These are phyloP conservation scores for Cydia amplana DNA, from an alignment of 1,140 invertebrate genomes.

Conservation along the genomic window DNA sequence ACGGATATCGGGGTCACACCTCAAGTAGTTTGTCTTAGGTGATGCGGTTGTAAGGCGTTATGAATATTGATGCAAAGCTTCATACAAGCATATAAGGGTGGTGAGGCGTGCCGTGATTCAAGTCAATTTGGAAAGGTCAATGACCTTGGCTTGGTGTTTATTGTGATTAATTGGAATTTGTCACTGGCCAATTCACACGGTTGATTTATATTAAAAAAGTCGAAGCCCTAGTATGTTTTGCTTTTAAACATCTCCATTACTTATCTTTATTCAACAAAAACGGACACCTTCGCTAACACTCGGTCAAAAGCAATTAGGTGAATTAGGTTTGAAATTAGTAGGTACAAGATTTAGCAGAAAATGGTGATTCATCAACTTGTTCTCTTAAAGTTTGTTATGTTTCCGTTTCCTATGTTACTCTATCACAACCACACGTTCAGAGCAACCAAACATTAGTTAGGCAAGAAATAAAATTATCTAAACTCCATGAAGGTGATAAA, in stretches of 20 bases:
- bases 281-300: too few species aligned
- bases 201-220: not conserved
- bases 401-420: slow-evolving; percentile 13
- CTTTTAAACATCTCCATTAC: not conserved
- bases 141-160: not conserved
- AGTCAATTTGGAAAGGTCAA: not conserved
- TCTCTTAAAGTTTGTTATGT: slow-evolving; percentile 13
- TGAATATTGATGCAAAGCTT: not conserved
- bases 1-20: not conserved
- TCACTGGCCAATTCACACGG: slow-evolving; percentile 5
- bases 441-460: slow-evolving; percentile 19
- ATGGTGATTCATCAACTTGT: not conserved
- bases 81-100: not conserved
- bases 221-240: not conserved
- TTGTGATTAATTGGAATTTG: slow-evolving; percentile 21
- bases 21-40: not conserved
- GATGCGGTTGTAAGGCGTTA: not conserved
- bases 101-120: not conserved
- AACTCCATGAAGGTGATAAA: slow-evolving; percentile 22
- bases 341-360: not conserved
- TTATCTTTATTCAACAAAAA: too few species aligned
- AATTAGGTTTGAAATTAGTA: too few species aligned
- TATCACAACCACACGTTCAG: not conserved
- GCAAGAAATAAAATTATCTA: slow-evolving; percentile 28
- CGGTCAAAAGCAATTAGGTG: too few species aligned